phyloP scores from a whole-genome alignment of 2,888 invertebrate species.

The Leptinotarsa juncta region DNA sequence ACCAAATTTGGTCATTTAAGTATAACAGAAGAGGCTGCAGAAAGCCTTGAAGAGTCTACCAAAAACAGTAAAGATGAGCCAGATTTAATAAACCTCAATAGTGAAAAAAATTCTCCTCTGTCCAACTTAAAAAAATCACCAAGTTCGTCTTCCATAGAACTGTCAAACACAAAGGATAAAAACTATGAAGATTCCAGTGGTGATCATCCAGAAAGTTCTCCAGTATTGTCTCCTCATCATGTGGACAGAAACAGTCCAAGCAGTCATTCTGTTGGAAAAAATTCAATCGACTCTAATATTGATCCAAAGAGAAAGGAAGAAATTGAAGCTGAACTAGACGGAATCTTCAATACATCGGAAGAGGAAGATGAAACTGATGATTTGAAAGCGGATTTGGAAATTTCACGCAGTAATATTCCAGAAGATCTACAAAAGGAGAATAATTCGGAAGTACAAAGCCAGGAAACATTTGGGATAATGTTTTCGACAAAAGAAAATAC shows the following conservation, averaged over 20 bases:
- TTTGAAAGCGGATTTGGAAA: neutral
- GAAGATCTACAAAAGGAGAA: neutral
- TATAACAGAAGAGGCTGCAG: constrained; percentile 22
- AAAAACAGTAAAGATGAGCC: constrained; percentile 34
- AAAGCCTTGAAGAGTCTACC: neutral
- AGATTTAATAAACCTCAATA: constrained; percentile 56
- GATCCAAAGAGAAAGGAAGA: constrained; percentile 19
- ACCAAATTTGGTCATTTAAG: neutral
- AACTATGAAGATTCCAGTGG: constrained; percentile 16
- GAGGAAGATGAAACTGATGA: neutral
- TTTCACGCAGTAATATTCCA: neutral
- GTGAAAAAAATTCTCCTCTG: constrained; percentile 50
- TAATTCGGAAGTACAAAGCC: neutral
- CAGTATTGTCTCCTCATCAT: constrained; percentile 32
- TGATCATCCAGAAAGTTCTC: constrained; percentile 26
- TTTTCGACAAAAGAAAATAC: no score
- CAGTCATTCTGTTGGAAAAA: constrained; percentile 23
- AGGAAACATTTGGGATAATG: no score
- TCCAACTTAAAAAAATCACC: constrained; percentile 30
- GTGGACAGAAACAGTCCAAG: constrained; percentile 30
- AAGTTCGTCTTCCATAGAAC: neutral
- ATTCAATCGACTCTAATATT: constrained; percentile 33
- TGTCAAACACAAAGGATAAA: constrained; percentile 18
- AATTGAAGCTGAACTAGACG: constrained; percentile 4
- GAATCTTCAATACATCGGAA: constrained; percentile 14